A percentile compares a stretch with the other conserved stretches of the same genome.
These are phyloP conservation scores for Lutjanus erythropterus DNA, from an alignment of 2,113 vertebrate species.

Conservation along the genomic window DNA sequence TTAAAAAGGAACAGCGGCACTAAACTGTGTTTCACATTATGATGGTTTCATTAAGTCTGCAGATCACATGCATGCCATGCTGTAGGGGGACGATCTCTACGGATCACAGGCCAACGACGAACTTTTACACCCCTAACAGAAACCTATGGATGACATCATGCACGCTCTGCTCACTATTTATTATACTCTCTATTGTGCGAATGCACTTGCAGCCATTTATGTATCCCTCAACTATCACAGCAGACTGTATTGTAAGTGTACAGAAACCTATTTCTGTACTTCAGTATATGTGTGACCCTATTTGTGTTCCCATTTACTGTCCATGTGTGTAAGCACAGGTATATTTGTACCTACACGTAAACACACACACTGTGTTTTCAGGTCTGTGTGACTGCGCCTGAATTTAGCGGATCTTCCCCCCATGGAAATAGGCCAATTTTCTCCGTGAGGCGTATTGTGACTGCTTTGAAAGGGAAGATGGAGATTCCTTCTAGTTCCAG, in stretches of 20 bases:
- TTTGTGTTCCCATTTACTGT: constrained; percentile 33
- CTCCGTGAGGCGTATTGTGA: constrained; percentile 72
- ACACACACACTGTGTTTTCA: constrained; percentile 50
- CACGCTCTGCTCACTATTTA: no score
- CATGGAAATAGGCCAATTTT: constrained; percentile 82
- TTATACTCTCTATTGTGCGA: no score
- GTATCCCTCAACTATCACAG: neutral
- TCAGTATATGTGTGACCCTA: constrained; percentile 13
- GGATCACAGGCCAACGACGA: no score
- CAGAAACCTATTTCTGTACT: constrained; percentile 25
- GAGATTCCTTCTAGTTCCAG: constrained; percentile 80
- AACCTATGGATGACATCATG: no score
- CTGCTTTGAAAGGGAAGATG: constrained; percentile 82
- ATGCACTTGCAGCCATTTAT: neutral
- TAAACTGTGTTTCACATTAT: no score
- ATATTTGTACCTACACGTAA: constrained; percentile 30
- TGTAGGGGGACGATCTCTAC: no score
- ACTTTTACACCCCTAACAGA: no score
- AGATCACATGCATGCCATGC: no score
- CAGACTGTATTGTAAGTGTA: constrained; percentile 8
- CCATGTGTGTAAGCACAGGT: constrained; percentile 2
- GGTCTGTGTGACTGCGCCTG: constrained; percentile 52
- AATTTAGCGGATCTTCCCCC: constrained; percentile 63
- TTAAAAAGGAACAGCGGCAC: no score
- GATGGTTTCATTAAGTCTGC: no score